Percentiles rank a stretch among this genome's conserved stretches.
These are phyloP conservation scores for Leucophenga varia DNA, from an alignment of 1,140 invertebrate genomes.

Conservation along the genomic window DNA sequence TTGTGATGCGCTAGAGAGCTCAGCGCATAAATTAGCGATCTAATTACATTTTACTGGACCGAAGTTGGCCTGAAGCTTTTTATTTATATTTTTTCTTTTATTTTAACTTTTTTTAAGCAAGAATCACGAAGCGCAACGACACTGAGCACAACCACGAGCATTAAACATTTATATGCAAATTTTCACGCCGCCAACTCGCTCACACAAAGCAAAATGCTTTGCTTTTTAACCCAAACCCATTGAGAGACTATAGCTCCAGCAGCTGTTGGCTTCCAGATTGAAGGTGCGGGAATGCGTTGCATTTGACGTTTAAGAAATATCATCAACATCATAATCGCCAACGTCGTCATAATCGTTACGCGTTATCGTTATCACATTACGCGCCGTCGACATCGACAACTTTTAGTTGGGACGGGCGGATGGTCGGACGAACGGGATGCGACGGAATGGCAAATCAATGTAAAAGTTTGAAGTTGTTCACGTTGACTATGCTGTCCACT, in stretches of 20 bases:
- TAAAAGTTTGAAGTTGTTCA: too few species aligned
- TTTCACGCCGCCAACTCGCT: slow-evolving; percentile 21
- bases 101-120: slow-evolving; percentile 2
- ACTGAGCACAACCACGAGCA: slow-evolving; percentile 41
- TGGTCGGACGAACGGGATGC: too few species aligned
- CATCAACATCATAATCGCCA: slow-evolving; percentile 50
- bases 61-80: too few species aligned
- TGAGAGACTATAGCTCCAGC: too few species aligned
- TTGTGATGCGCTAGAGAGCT: not conserved
- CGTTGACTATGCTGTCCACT: too few species aligned
- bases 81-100: too few species aligned
- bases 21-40: slow-evolving; percentile 49
- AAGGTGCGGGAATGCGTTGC: slow-evolving; percentile 25
- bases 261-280: too few species aligned
- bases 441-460: too few species aligned
- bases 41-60: slow-evolving; percentile 28
- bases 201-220: too few species aligned
- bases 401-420: not conserved
- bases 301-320: slow-evolving; percentile 25
- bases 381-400: too few species aligned
- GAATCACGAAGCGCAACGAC: slow-evolving; percentile 47
- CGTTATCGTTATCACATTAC: slow-evolving; percentile 43
- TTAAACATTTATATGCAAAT: slow-evolving; percentile 52
- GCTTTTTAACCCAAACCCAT: too few species aligned
- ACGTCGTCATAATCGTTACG: slow-evolving; percentile 44